Percentiles rank a stretch among this genome's conserved stretches.
Conservation (phyloP, 2,113 vertebrate species). For the Tragelaphus strepsiceros region DNA sequence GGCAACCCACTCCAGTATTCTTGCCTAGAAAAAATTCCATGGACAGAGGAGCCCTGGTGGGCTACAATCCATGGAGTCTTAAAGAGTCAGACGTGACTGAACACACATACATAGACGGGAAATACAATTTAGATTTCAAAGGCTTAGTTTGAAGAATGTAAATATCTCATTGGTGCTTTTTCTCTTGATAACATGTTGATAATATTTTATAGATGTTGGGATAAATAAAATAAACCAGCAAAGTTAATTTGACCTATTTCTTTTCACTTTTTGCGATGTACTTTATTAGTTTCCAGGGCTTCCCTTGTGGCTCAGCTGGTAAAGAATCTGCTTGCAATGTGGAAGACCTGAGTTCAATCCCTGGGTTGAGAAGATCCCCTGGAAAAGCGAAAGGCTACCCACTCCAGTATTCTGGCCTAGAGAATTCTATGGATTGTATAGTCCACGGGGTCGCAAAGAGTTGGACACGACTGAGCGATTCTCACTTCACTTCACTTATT, state of each 20-base stretch:
- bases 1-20: not conserved
- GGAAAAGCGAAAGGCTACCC: not conserved
- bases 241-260: not conserved
- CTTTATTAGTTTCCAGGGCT: not conserved
- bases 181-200: not conserved
- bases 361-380: not conserved
- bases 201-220: not conserved
- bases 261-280: not conserved
- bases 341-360: not conserved
- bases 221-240: not conserved
- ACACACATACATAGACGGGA: not conserved
- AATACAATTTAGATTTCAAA: not conserved
- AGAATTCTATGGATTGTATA: not conserved
- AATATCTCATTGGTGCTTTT: not conserved
- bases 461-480: not conserved
- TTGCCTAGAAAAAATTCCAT: not conserved
- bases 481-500: not conserved
- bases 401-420: not conserved
- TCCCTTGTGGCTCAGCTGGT: not conserved
- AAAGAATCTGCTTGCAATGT: not conserved
- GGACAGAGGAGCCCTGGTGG: not conserved
- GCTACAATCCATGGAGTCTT: not conserved
- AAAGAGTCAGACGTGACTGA: not conserved
- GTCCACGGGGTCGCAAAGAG: not conserved
- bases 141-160: not conserved